A percentile compares a stretch with the other conserved stretches of the same genome.
Evolutionary conservation across 2,888 invertebrate genomes (phyloP).

Genomic region (Cephalotes varians): DNA sequence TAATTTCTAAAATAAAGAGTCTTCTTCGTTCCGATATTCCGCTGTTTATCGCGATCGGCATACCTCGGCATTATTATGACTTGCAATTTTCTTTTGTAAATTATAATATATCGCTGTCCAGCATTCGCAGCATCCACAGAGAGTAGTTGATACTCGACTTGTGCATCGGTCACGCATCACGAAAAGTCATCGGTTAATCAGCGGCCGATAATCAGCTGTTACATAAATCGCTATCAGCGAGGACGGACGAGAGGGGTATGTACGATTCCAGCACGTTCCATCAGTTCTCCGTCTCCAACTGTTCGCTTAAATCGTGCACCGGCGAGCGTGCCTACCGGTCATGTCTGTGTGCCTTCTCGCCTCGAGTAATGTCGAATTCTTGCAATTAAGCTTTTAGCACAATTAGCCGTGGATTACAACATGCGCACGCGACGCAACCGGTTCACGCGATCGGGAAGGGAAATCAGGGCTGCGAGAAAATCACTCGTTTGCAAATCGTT

Average conservation of each 20-base stretch:
- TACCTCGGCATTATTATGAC: not conserved
- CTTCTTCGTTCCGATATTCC: not conserved
- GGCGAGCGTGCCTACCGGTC: conserved; percentile 33
- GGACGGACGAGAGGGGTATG: not conserved
- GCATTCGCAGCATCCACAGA: not conserved
- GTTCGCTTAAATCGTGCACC: not conserved
- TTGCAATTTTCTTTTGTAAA: not conserved
- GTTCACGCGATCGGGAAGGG: not conserved
- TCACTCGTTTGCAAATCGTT: not conserved
- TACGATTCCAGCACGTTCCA: not conserved
- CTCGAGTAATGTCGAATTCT: conserved; percentile 68
- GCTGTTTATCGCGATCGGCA: not conserved
- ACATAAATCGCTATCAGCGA: not conserved
- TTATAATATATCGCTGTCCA: not conserved
- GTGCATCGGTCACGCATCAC: not conserved
- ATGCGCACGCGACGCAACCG: not conserved
- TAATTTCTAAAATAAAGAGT: not conserved
- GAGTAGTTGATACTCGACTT: not conserved
- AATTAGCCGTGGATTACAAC: not conserved
- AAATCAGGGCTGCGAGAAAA: not conserved
- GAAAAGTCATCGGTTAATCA: not conserved
- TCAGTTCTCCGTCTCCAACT: not conserved
- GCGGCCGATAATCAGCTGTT: conserved; percentile 21
- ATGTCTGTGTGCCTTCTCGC: conserved; percentile 70
- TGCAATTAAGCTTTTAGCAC: not conserved